Percentiles rank a stretch among this genome's conserved stretches.
Conservation (phyloP, 2,888 invertebrate genomes). For the Leptinotarsa peninsularis region DNA sequence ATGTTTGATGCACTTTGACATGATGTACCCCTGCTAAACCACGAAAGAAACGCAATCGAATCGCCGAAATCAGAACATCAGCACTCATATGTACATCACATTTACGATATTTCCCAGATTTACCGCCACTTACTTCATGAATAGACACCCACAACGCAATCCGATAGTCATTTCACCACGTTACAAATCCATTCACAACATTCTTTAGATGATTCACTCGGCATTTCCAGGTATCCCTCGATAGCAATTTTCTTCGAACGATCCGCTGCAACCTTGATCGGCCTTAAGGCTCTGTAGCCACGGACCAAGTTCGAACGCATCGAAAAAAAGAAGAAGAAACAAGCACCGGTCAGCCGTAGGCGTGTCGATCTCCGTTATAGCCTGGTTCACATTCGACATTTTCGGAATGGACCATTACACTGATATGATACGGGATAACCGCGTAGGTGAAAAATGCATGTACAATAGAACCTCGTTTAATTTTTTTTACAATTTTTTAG, state of each 20-base stretch:
- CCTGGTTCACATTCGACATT: neutral
- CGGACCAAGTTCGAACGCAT: neutral
- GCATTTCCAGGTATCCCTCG: slow-evolving; percentile 25
- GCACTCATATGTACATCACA: neutral
- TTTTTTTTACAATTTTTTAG: too few relatives aligned
- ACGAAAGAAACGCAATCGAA: too few relatives aligned
- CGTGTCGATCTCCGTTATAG: neutral
- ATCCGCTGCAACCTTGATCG: slow-evolving; percentile 27
- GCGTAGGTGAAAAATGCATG: too few relatives aligned
- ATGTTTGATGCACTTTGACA: too few relatives aligned
- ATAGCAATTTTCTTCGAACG: slow-evolving; percentile 21
- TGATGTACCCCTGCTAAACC: too few relatives aligned
- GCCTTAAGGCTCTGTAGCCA: slow-evolving; percentile 14
- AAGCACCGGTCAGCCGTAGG: neutral
- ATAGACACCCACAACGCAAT: neutral
- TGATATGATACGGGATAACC: too few relatives aligned
- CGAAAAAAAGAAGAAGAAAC: slow-evolving; percentile 12
- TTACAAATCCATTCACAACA: slow-evolving; percentile 30
- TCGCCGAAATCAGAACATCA: too few relatives aligned
- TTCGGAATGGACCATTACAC: neutral
- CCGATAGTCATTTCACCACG: slow-evolving; percentile 10
- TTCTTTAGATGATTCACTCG: slow-evolving; percentile 27
- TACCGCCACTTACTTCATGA: neutral
- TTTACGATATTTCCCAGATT: slow-evolving; percentile 1
- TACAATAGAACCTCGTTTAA: too few relatives aligned